Percentiles rank a stretch among this genome's conserved stretches.
These are phyloP conservation scores for Falco peregrinus DNA, from an alignment of 2,797 vertebrate genomes.

Conservation along the genomic window DNA sequence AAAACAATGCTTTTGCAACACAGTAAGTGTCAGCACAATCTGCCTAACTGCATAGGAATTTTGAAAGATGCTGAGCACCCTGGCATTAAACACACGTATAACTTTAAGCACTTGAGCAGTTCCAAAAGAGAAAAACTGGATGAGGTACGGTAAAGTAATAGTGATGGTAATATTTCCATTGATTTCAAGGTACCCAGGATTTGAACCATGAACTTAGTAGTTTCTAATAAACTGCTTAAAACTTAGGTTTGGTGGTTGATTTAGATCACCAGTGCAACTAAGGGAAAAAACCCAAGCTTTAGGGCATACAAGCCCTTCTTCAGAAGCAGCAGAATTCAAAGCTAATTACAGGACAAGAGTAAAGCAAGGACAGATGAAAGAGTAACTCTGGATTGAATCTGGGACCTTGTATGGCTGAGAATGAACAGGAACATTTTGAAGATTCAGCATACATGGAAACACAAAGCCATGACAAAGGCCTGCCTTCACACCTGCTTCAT, in stretches of 20 bases:
- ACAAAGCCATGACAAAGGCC: neutral
- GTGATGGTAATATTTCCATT: neutral
- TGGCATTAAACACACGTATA: neutral
- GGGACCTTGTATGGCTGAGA: neutral
- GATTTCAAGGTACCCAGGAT: neutral
- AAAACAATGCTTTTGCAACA: neutral
- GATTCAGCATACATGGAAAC: neutral
- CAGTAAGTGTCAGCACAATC: neutral
- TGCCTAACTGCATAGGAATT: neutral
- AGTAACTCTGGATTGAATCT: neutral
- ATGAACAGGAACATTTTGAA: neutral
- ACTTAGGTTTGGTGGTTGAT: neutral
- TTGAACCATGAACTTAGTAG: neutral
- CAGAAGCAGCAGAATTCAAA: neutral
- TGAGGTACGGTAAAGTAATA: neutral
- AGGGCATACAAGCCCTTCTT: neutral
- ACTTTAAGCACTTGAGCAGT: neutral
- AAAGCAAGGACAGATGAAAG: neutral
- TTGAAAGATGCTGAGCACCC: neutral
- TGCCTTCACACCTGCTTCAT: neutral
- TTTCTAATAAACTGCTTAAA: neutral
- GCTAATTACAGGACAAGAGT: neutral
- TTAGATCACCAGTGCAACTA: neutral
- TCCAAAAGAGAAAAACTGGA: neutral
- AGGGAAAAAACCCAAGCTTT: neutral